Evolutionary conservation across 2,888 invertebrate species (phyloP), one percentile per base, ranked within the genome.

Genomic region (Macrophya alboannulata): DNA sequence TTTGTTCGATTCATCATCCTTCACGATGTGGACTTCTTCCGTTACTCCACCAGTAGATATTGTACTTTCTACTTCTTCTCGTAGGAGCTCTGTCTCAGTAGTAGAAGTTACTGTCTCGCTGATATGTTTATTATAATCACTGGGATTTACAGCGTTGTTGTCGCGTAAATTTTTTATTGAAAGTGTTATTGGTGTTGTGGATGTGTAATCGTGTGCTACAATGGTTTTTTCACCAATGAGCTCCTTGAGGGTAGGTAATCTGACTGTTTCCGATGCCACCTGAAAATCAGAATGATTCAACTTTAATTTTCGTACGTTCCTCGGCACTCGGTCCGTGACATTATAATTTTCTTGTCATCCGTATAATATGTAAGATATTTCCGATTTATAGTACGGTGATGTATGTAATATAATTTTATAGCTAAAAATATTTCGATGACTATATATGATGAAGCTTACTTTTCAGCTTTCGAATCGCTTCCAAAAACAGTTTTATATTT

Each of bases 241-340:
- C 85, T 92, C 91, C 92, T 90, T 92, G 86, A 92, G 90, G 82
- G 92, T 92, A 84, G 92, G 92, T 87, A 92, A 89, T 84, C 88
- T 89, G 88, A 85, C 87, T 86, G 45, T 87, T 85, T 89, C 90
- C 89, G 89, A 88, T 87, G 89, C 88, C 86, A 93, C 92, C 93
- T 93, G 93, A 91, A 93, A 93, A 93, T 92, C 89, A 92, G 90
- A 92, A 92, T 85, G 90, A 88, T 74, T 85, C 77, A 86, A 84
- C 84, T 85, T 79, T 59, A 85, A 84, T 77, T 84, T 86, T 62
- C 43, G 88, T 79, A 84, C 84, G 62, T 84, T 87, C 81, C 86
- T 25, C 74, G 76, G 71, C 84, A 74, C 84, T 85, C 84, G 40
- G 72, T 77, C 72, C 9, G 62, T 85, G 85, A 86, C 84, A 85